Percentiles rank a stretch among this genome's conserved stretches.
Evolutionary conservation across 2,888 invertebrate genomes (phyloP).

Genomic region (Chrysolina americana): DNA sequence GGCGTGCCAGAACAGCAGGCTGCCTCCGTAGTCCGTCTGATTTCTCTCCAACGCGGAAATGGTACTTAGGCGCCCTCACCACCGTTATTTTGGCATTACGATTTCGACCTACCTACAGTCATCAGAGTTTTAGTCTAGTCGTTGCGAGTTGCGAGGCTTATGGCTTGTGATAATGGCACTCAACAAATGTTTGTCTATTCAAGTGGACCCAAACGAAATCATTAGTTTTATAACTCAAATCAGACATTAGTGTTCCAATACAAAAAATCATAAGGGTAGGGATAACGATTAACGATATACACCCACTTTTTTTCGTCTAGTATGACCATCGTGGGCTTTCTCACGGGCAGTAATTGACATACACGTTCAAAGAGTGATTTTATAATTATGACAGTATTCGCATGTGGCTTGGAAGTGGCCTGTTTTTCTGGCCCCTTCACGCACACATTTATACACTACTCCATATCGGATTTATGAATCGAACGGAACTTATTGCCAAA

Average conservation of each 20-base stretch:
- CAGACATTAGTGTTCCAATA: not conserved
- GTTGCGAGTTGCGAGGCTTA: constrained; percentile 1
- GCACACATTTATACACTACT: constrained; percentile 69
- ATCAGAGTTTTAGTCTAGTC: not conserved
- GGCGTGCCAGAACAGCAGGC: constrained; percentile 59
- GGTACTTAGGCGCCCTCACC: constrained; percentile 42
- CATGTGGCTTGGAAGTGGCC: constrained; percentile 50
- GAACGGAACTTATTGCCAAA: constrained; percentile 47
- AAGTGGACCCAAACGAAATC: constrained; percentile 15
- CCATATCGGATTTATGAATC: constrained; percentile 68
- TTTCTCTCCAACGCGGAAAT: constrained; percentile 39
- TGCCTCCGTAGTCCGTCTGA: constrained; percentile 44
- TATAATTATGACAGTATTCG: constrained; percentile 39
- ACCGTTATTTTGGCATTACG: constrained; percentile 21
- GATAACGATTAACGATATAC: not conserved
- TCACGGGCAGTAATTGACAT: constrained; percentile 19
- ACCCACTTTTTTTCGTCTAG: not conserved
- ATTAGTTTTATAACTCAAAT: constrained; percentile 15
- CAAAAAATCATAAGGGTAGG: not conserved
- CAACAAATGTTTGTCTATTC: constrained; percentile 5
- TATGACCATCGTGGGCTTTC: not conserved
- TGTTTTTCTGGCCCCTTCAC: constrained; percentile 63
- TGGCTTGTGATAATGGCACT: constrained; percentile 18
- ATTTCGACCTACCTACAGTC: constrained; percentile 23
- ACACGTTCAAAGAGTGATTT: constrained; percentile 34